Base-by-base conservation (phyloP, 2,888 invertebrate genomes). In the Pyralis farinalis region DNA sequence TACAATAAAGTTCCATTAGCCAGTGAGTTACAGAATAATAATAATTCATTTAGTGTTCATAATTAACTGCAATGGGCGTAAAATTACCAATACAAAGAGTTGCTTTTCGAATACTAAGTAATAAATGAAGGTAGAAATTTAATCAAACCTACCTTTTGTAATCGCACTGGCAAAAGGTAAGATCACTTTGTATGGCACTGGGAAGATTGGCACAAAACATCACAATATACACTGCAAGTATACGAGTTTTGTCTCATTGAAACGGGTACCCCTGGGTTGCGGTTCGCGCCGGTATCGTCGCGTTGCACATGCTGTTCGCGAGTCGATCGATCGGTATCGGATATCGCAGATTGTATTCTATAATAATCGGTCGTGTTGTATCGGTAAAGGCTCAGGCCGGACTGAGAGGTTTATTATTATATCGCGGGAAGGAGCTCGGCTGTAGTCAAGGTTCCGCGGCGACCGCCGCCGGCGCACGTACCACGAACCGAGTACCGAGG, bases 361-460 rank as follows among this genome's bases (percentile, higher is more conserved):
- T 16, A 16, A 16, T 3, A 3, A 71, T 76, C 74, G 71, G 65
- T 80, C 83, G 87, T 85, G 85, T 72, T 62, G 70, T 75, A 69
- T 83, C 81, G 82, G 61, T 82, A 80, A 74, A 84, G 84, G 81
- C 71, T 79, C 67, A 64, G 59, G 74, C 72, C 81, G 76, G 65
- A 88, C 87, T 88, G 87, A 84, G 77, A 76, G 64, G 72, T 74
- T 82, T 81, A 78, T 87, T 82, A 80, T 84, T 80, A 71, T 80
- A 78, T 69, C 67, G 80, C 73, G 76, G 78, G 76, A 80, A 80
- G 83, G 84, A 84, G 82, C 75, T 73, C 70, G 69, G 70, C 58
- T 70, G 71, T 67, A 70, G 66, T 81, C 87, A 86, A 86, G 87
- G 86, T 84, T 80, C 68, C 59, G 59, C 48, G 63, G 62, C 69